Conservation (phyloP, 2,888 invertebrate species). For the Dioctria rufipes region DNA sequence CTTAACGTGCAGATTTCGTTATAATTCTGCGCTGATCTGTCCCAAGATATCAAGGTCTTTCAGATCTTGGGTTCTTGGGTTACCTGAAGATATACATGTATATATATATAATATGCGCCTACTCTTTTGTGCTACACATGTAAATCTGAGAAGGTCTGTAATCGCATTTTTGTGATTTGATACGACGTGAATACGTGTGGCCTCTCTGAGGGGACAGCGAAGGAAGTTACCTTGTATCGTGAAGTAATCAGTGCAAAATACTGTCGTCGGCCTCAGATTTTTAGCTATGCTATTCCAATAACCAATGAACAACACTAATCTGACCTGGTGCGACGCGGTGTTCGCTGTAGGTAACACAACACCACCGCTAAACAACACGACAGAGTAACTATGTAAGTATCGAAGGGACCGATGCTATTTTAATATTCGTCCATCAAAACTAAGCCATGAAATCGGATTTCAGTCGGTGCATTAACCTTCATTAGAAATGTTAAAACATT, state of each 20-base stretch:
- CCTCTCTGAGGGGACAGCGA: not conserved
- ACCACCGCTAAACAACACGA: not conserved
- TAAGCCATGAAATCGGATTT: slow-evolving; percentile 37
- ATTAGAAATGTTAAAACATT: slow-evolving; percentile 41
- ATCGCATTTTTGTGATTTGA: slow-evolving; percentile 37
- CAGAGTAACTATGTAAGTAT: not conserved
- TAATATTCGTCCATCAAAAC: slow-evolving; percentile 11
- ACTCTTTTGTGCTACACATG: slow-evolving; percentile 14
- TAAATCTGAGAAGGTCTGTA: slow-evolving; percentile 25
- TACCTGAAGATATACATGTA: too few relatives aligned
- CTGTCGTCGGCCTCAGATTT: slow-evolving; percentile 4
- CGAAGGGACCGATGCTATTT: not conserved
- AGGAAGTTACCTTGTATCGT: too few relatives aligned
- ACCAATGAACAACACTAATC: slow-evolving; percentile 19
- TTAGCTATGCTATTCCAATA: not conserved
- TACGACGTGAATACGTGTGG: slow-evolving; percentile 21
- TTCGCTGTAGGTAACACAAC: slow-evolving; percentile 6
- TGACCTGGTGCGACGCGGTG: not conserved
- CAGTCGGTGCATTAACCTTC: slow-evolving; percentile 26
- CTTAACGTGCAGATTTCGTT: slow-evolving; percentile 25
- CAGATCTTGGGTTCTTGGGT: not conserved
- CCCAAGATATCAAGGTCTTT: slow-evolving; percentile 29
- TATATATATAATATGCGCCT: not conserved
- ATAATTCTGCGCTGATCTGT: slow-evolving; percentile 29
- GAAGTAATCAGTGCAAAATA: slow-evolving; percentile 32